phyloP scores from a whole-genome alignment of 1,140 invertebrate genomes.

The Thaumatotibia leucotreta region DNA sequence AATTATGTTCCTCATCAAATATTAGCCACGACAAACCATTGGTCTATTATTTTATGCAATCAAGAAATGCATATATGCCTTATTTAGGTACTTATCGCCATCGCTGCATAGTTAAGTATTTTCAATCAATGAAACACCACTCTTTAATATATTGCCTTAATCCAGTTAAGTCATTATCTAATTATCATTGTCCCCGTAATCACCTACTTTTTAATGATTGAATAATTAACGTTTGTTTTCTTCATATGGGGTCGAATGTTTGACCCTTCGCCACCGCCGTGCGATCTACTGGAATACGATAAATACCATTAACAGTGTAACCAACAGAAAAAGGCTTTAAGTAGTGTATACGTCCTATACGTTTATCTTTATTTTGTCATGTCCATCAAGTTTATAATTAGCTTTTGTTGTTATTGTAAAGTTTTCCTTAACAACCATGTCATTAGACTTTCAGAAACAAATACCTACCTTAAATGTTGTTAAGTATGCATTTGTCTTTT shows the following conservation, averaged over 20 bases:
- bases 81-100: too few relatives aligned
- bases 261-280: neutral
- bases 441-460: neutral
- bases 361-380: neutral
- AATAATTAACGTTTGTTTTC: conserved; percentile 4
- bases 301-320: neutral
- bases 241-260: neutral
- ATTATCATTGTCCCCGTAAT: neutral
- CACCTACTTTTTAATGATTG: neutral
- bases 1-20: too few relatives aligned
- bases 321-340: neutral
- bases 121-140: too few relatives aligned
- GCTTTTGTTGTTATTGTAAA: neutral
- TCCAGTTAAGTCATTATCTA: neutral
- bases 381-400: neutral
- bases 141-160: too few relatives aligned
- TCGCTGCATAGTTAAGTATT: too few relatives aligned
- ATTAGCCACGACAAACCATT: too few relatives aligned
- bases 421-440: neutral
- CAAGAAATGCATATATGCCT: too few relatives aligned
- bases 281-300: neutral
- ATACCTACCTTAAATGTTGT: neutral
- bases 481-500: neutral
- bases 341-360: neutral
- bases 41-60: too few relatives aligned